Conservation (phyloP, 2,113 vertebrate genomes). For the Natator depressus region DNA sequence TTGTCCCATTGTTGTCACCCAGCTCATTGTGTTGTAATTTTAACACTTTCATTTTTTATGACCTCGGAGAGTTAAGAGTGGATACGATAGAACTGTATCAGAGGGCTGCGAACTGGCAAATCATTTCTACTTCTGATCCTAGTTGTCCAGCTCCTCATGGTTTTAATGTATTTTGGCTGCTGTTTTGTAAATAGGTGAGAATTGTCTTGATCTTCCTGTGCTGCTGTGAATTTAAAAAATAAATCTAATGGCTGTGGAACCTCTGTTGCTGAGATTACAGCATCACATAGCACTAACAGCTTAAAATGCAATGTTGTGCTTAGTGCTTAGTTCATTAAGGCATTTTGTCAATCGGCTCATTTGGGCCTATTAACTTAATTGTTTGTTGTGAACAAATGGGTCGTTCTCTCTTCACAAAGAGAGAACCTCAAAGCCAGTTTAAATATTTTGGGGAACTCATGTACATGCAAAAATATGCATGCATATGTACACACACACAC, state of each 20-base stretch:
- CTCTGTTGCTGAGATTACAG: slow-evolving; percentile 62
- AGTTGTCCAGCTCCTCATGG: slow-evolving; percentile 4
- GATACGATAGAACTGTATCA: not conserved
- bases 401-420: slow-evolving; percentile 70
- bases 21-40: not conserved
- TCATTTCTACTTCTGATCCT: not conserved
- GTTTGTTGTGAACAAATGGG: slow-evolving; percentile 80
- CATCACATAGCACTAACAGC: slow-evolving; percentile 29
- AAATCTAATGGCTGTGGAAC: slow-evolving; percentile 43
- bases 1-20: not conserved
- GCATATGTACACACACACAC: not conserved
- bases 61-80: not conserved
- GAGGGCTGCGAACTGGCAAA: not conserved
- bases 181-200: slow-evolving; percentile 57
- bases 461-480: not conserved
- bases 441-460: slow-evolving; percentile 54
- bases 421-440: slow-evolving; percentile 70
- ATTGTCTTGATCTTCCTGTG: slow-evolving; percentile 46
- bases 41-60: not conserved
- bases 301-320: slow-evolving; percentile 71
- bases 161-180: slow-evolving; percentile 43
- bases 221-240: slow-evolving; percentile 48
- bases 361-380: slow-evolving; percentile 83
- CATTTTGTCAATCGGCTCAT: slow-evolving; percentile 73
- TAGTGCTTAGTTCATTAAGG: slow-evolving; percentile 74